Evolutionary conservation across 2,797 vertebrate species (phyloP).

Genomic region (Crocidura indochinensis): DNA sequence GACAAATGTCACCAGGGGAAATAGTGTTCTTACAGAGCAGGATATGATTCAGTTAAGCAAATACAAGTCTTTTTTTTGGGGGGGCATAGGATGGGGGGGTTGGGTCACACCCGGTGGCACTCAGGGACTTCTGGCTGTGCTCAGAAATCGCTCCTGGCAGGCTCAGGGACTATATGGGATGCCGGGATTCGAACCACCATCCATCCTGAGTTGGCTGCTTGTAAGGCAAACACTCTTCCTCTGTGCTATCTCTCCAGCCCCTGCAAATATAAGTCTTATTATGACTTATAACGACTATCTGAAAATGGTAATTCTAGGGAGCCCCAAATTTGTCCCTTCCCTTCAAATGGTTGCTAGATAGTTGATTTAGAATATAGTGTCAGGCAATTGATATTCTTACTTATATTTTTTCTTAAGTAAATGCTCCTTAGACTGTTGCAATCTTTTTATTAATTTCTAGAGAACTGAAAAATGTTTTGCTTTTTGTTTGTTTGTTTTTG

Average conservation of each 20-base stretch:
- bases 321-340: neutral
- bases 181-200: too few species aligned
- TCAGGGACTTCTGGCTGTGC: too few species aligned
- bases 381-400: neutral
- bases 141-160: too few species aligned
- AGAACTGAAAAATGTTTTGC: slow-evolving; percentile 1
- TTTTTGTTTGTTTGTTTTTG: too few species aligned
- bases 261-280: too few species aligned
- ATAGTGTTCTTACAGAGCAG: neutral
- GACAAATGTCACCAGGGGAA: slow-evolving; percentile 27
- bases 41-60: slow-evolving; percentile 14
- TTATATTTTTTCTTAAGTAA: neutral
- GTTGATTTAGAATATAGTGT: neutral
- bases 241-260: too few species aligned
- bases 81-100: too few species aligned
- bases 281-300: neutral
- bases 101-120: too few species aligned
- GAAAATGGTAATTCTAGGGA: neutral
- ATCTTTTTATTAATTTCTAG: slow-evolving; percentile 54
- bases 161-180: too few species aligned
- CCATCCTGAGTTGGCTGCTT: too few species aligned
- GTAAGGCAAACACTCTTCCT: too few species aligned
- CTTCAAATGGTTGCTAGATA: neutral
- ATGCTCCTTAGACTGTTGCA: neutral
- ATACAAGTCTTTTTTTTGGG: neutral